These are phyloP conservation scores for Blastomussa wellsi DNA, from an alignment of 92 coral and sea anemone species.

Conservation along the genomic window DNA sequence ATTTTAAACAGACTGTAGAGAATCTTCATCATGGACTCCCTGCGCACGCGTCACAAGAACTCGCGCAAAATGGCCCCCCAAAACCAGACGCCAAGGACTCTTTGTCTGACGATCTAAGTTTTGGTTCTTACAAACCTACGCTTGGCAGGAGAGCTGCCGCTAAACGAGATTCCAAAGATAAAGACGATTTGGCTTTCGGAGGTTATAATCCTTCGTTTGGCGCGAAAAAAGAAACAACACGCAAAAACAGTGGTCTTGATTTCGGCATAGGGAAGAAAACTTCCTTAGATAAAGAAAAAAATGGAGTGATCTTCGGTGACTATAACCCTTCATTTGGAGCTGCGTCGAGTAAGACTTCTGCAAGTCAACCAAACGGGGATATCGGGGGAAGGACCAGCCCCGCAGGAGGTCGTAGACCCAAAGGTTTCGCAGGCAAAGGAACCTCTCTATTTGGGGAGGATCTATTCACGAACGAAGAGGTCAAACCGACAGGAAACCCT, in stretches of 20 bases:
- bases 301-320: slow-evolving; percentile 56
- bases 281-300: slow-evolving; percentile 26
- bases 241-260: slow-evolving; percentile 69
- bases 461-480: slow-evolving; percentile 57
- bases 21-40: slow-evolving; percentile 95
- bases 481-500: slow-evolving; percentile 46
- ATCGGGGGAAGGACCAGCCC: slow-evolving; percentile 42
- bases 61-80: slow-evolving; percentile 42
- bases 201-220: slow-evolving; percentile 76
- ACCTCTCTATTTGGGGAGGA: slow-evolving; percentile 75
- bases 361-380: slow-evolving; percentile 44
- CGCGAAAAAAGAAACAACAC: slow-evolving; percentile 41
- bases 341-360: slow-evolving; percentile 25
- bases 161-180: slow-evolving; percentile 34
- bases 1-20: slow-evolving; percentile 84
- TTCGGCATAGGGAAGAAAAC: slow-evolving; percentile 54
- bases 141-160: slow-evolving; percentile 57
- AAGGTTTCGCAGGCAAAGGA: slow-evolving; percentile 32
- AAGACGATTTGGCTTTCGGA: slow-evolving; percentile 38
- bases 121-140: slow-evolving; percentile 87
- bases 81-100: slow-evolving; percentile 42
- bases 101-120: slow-evolving; percentile 64
- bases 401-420: slow-evolving; percentile 58
- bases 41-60: slow-evolving; percentile 82
- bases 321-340: slow-evolving; percentile 73